phyloP scores from a whole-genome alignment of 2,113 vertebrate species.

The Callopanchax toddi region DNA sequence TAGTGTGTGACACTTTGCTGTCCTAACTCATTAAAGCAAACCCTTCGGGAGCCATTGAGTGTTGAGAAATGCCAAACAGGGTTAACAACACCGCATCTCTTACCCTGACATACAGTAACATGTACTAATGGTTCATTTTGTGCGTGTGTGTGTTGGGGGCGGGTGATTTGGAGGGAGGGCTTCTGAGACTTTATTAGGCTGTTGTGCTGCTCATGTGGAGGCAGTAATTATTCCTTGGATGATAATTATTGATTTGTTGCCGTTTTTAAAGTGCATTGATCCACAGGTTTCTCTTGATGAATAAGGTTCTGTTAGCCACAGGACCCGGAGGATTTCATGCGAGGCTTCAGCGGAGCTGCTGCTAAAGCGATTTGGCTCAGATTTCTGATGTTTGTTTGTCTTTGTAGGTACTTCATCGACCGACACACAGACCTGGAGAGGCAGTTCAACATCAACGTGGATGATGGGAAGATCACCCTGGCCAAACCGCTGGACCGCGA shows the following conservation, averaged over 20 bases:
- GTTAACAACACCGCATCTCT: conserved; percentile 67
- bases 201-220: conserved; percentile 47
- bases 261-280: conserved; percentile 62
- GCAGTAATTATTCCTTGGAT: conserved; percentile 83
- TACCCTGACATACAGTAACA: conserved; percentile 49
- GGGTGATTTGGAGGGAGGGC: conserved; percentile 12
- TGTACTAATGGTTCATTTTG: conserved; percentile 44
- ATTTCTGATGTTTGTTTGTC: conserved; percentile 33
- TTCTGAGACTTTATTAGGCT: conserved; percentile 43
- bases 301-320: conserved; percentile 26
- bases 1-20: conserved; percentile 47
- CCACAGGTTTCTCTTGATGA: conserved; percentile 58
- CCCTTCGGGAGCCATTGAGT: conserved; percentile 65
- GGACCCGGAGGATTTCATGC: conserved; percentile 21
- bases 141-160: neutral
- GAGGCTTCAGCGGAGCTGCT: neutral
- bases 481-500: conserved; percentile 95
- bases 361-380: conserved; percentile 15
- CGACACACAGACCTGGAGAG: conserved; percentile 98
- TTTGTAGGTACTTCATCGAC: conserved; percentile 95
- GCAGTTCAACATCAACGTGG: conserved; percentile 97
- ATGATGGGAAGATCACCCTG: conserved; percentile 95
- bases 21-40: conserved; percentile 69
- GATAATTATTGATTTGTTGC: conserved; percentile 80
- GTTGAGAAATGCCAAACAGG: conserved; percentile 66